phyloP scores from a whole-genome alignment of 2,797 vertebrate genomes.

The Cossypha heuglini region DNA sequence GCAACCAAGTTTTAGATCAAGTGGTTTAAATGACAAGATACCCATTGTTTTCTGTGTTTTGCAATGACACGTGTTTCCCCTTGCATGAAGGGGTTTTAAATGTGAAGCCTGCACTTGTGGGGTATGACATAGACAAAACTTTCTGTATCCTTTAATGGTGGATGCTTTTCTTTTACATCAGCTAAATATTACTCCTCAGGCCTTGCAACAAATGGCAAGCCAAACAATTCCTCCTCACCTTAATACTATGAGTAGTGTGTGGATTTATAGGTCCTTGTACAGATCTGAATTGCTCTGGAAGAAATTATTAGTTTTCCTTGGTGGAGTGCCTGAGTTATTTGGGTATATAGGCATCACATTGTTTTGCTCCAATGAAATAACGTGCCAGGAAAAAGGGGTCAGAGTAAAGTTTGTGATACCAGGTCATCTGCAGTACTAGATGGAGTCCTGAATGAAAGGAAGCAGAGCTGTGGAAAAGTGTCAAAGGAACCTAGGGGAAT shows the following conservation, averaged over 20 bases:
- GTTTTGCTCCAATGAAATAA: background rate
- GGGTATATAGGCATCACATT: background rate
- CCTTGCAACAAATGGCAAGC: background rate
- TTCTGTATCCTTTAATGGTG: background rate
- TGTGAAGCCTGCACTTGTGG: background rate
- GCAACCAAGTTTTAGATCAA: background rate
- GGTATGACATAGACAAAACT: background rate
- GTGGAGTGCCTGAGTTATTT: background rate
- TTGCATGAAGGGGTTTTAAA: background rate
- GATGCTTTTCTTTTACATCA: background rate
- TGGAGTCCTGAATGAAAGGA: background rate
- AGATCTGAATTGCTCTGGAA: background rate
- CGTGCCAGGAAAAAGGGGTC: accelerated
- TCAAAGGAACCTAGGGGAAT: background rate
- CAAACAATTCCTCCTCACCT: background rate
- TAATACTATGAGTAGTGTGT: background rate
- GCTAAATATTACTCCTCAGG: background rate
- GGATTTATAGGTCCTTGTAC: background rate
- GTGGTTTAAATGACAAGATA: background rate
- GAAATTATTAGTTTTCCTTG: background rate
- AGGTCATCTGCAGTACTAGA: background rate
- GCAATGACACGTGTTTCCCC: background rate
- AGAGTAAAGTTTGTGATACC: background rate
- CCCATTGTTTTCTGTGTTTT: background rate
- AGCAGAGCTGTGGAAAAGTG: background rate